Evolutionary conservation across 2,888 invertebrate genomes (phyloP).

Genomic region (Cerastis rubricosa): DNA sequence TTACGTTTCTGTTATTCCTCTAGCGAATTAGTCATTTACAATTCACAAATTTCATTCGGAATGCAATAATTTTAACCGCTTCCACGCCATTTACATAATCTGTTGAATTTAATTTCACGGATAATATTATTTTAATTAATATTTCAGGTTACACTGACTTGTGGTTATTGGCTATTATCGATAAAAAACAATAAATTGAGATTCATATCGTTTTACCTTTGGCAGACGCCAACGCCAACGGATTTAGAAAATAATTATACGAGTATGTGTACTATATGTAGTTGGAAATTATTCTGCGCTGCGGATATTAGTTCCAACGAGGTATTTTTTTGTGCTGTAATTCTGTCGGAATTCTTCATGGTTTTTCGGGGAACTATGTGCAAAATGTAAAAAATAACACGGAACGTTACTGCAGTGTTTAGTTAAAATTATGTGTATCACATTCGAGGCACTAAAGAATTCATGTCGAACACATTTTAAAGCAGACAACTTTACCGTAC

Average conservation of each 20-base stretch:
- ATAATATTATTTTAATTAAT: slow-evolving; percentile 59
- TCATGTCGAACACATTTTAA: neutral
- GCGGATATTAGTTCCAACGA: neutral
- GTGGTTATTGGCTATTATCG: slow-evolving; percentile 45
- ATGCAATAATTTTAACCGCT: slow-evolving; percentile 61
- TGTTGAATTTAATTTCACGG: slow-evolving; percentile 56
- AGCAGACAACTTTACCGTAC: slow-evolving; percentile 2
- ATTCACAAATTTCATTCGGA: slow-evolving; percentile 60
- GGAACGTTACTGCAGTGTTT: neutral
- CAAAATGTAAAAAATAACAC: neutral
- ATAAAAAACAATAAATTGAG: slow-evolving; percentile 13
- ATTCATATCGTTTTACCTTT: slow-evolving; percentile 17
- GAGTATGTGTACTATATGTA: neutral
- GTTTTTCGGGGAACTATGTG: neutral
- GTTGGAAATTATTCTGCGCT: neutral
- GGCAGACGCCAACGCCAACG: neutral
- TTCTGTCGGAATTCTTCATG: neutral
- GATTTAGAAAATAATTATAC: neutral
- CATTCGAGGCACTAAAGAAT: neutral
- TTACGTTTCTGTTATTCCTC: slow-evolving; percentile 11
- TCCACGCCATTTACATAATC: slow-evolving; percentile 66
- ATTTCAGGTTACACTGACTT: slow-evolving; percentile 52
- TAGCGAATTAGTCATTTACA: slow-evolving; percentile 50
- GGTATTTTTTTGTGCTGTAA: neutral
- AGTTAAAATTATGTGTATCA: neutral